Percentiles rank a stretch among this genome's conserved stretches.
Evolutionary conservation across 2,888 invertebrate species (phyloP).

Genomic region (Drosophila pseudotakahashii): DNA sequence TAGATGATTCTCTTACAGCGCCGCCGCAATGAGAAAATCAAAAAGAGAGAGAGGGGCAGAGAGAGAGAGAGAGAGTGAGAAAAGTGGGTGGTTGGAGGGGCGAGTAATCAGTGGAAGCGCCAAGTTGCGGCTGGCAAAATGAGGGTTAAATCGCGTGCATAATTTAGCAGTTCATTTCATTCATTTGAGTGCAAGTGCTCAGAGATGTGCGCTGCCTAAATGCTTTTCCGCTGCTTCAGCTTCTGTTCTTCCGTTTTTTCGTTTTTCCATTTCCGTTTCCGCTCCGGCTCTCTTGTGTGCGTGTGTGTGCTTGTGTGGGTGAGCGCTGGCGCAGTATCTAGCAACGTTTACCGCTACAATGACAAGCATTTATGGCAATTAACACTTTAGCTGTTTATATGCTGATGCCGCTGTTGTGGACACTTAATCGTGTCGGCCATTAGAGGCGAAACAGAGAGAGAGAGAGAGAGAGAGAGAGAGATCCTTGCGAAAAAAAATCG

Average conservation of each 20-base stretch:
- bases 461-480: background rate
- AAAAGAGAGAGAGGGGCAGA: background rate
- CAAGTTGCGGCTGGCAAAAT: constrained; percentile 65
- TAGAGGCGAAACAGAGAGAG: constrained; percentile 53
- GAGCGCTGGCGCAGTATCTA: constrained; percentile 80
- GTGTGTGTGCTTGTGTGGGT: constrained; percentile 44
- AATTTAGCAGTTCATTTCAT: constrained; percentile 81
- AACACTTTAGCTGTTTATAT: constrained; percentile 85
- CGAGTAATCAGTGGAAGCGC: constrained; percentile 16
- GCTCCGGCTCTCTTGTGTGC: constrained; percentile 25
- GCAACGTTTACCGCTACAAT: constrained; percentile 84
- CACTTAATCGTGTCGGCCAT: constrained; percentile 78
- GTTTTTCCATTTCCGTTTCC: constrained; percentile 18
- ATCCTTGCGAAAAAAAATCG: background rate
- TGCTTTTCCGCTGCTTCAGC: constrained; percentile 16
- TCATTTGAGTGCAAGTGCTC: constrained; percentile 77
- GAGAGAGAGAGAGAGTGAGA: background rate
- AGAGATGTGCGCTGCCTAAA: constrained; percentile 57
- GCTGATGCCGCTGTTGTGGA: constrained; percentile 62
- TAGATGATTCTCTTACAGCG: background rate
- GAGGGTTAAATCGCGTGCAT: constrained; percentile 81
- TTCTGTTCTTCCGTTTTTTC: background rate
- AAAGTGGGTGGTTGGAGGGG: background rate
- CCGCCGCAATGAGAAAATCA: constrained; percentile 18
- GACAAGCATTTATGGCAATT: constrained; percentile 85